Evolutionary conservation across 2,797 vertebrate genomes (phyloP).

Genomic region (Gymnoscopelus microlampas): DNA sequence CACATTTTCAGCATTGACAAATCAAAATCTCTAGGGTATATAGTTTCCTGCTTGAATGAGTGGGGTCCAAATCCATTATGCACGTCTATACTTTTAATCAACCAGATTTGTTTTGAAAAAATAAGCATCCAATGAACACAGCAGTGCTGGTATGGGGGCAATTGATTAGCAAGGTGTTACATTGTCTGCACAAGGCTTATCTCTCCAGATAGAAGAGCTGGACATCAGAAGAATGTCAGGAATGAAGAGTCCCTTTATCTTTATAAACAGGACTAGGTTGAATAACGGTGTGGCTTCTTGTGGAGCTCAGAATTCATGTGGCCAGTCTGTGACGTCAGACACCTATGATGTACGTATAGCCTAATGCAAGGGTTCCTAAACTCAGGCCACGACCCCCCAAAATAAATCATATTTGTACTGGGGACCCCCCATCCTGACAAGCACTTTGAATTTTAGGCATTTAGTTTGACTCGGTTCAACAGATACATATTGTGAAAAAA

Average conservation of each 20-base stretch:
- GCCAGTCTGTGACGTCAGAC: no score
- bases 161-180: not conserved
- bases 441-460: no score
- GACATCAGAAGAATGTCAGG: not conserved
- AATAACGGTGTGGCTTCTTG: no score
- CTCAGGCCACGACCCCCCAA: no score
- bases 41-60: slow-evolving; percentile 1
- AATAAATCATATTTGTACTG: no score
- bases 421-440: no score
- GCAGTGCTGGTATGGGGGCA: not conserved
- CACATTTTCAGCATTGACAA: slow-evolving; percentile 11
- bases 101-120: not conserved
- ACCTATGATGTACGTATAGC: no score
- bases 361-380: no score
- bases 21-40: not conserved
- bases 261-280: no score
- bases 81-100: not conserved
- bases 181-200: not conserved
- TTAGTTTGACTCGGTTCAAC: no score
- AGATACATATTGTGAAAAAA: no score
- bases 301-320: no score
- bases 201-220: not conserved
- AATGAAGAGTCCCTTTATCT: not conserved
- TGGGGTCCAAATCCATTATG: slow-evolving; percentile 4
- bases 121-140: not conserved